Conservation (phyloP, 2,888 invertebrate genomes). For the Tachina lurida region DNA sequence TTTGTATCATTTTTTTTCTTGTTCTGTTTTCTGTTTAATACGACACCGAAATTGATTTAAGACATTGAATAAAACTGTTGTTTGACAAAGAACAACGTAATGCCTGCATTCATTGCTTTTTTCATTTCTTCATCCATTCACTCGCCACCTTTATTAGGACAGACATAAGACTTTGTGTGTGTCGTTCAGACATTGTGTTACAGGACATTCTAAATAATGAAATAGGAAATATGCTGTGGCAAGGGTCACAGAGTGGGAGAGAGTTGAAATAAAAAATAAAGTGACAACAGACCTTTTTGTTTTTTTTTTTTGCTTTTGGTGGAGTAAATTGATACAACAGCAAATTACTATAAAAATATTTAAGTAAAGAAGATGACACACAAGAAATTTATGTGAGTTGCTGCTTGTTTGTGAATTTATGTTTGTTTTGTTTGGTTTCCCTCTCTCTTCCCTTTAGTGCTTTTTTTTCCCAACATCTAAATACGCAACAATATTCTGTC, state of each 20-base stretch:
- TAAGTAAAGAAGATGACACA: conserved; percentile 58
- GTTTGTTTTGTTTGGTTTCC: conserved; percentile 44
- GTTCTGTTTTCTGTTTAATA: conserved; percentile 26
- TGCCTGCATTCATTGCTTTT: conserved; percentile 54
- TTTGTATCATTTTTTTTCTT: not conserved
- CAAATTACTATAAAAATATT: conserved; percentile 57
- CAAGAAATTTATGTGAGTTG: conserved; percentile 66
- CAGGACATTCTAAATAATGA: conserved; percentile 49
- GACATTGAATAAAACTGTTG: conserved; percentile 61
- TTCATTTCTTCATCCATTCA: conserved; percentile 38
- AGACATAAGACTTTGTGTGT: not conserved
- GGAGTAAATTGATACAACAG: conserved; percentile 60
- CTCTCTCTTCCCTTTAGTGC: conserved; percentile 16
- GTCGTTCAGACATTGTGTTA: conserved; percentile 34
- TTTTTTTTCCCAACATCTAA: conserved; percentile 10
- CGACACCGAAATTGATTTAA: conserved; percentile 68
- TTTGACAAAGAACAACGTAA: conserved; percentile 65
- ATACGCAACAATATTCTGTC: conserved; percentile 18
- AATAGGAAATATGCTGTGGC: conserved; percentile 43
- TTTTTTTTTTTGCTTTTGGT: not conserved
- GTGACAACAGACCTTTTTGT: conserved; percentile 34
- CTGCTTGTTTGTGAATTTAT: conserved; percentile 61
- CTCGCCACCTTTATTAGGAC: conserved; percentile 47
- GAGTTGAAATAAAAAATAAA: conserved; percentile 6
- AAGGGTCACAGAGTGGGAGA: conserved; percentile 22